Conservation (phyloP, 2,888 invertebrate genomes). For the Acrobasis consociella region DNA sequence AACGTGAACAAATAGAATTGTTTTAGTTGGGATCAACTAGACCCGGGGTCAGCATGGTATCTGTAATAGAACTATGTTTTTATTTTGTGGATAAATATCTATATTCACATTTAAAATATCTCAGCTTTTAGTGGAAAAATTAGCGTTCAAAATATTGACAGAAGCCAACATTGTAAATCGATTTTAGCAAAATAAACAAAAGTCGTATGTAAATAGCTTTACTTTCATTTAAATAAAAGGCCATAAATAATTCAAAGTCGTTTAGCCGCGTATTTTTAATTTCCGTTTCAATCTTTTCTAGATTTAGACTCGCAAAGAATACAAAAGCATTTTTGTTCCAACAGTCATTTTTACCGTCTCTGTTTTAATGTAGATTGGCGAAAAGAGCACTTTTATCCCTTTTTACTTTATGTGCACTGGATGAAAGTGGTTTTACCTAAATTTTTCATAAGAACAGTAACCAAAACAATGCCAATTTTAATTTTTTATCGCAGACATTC, state of each 20-base stretch:
- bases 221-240: constrained; percentile 9
- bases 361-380: constrained; percentile 27
- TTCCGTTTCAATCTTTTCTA: constrained; percentile 21
- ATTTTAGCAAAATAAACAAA: not conserved
- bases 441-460: constrained; percentile 35
- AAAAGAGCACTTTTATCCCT: constrained; percentile 24
- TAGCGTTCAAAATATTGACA: not conserved
- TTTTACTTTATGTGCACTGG: constrained; percentile 23
- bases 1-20: not conserved
- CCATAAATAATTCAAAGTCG: constrained; percentile 19
- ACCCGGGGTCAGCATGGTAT: too few species aligned
- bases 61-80: too few species aligned
- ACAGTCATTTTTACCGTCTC: constrained; percentile 1
- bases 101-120: too few species aligned
- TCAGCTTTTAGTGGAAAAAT: too few species aligned
- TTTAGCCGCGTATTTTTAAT: constrained; percentile 15
- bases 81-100: too few species aligned
- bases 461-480: constrained; percentile 47
- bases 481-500: constrained; percentile 41
- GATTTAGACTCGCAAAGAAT: constrained; percentile 5
- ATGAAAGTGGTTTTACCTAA: constrained; percentile 31
- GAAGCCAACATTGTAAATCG: not conserved
- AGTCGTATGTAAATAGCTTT: not conserved
- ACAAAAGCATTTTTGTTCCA: constrained; percentile 3
- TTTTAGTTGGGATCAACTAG: not conserved